Conservation (phyloP, 2,113 vertebrate species). For the Zapornia atra region DNA sequence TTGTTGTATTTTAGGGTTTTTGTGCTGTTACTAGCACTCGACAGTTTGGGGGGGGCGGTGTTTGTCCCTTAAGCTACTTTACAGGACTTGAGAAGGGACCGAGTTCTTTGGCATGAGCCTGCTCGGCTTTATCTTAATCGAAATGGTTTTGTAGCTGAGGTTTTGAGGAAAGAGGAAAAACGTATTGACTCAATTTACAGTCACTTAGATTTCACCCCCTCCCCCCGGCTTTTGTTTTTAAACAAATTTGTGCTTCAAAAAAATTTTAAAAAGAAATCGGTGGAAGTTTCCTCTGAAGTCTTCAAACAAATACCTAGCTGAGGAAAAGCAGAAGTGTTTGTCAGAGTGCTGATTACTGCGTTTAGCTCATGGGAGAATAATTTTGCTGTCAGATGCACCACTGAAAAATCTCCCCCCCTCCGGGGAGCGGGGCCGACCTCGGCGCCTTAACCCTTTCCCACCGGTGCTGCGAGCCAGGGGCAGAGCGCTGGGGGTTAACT, state of each 20-base stretch:
- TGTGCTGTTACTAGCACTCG: background rate
- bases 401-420: constrained; percentile 40
- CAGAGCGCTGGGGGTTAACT: background rate
- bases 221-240: constrained; percentile 9
- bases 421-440: background rate
- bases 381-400: constrained; percentile 63
- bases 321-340: constrained; percentile 72
- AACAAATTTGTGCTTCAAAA: background rate
- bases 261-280: background rate
- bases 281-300: constrained; percentile 50
- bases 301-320: constrained; percentile 57
- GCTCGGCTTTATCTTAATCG: background rate
- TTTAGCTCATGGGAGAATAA: constrained; percentile 67
- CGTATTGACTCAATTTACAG: constrained; percentile 17
- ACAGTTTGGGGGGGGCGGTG: background rate
- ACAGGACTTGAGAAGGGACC: background rate
- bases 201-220: background rate
- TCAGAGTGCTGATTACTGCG: constrained; percentile 64
- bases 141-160: constrained; percentile 17
- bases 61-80: background rate
- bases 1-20: background rate
- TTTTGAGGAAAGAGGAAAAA: background rate
- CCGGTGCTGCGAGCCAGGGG: background rate
- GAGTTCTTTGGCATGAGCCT: background rate
- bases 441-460: constrained; percentile 39